Conservation (phyloP, 1,140 invertebrate species). For the Platyscapa corneri region DNA sequence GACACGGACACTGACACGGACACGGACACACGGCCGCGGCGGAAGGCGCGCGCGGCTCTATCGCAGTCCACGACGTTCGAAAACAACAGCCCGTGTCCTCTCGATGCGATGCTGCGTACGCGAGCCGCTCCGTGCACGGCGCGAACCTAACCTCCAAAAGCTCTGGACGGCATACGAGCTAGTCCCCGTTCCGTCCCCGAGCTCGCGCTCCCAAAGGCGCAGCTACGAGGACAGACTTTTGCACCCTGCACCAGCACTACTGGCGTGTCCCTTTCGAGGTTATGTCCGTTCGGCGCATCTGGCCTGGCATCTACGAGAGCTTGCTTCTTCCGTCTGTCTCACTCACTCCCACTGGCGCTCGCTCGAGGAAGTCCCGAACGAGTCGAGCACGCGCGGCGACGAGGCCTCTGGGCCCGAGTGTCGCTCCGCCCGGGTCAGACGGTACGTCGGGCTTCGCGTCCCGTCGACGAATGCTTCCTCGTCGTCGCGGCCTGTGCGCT, state of each 20-base stretch:
- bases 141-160: conserved; percentile 12
- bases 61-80: too few relatives aligned
- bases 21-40: neutral
- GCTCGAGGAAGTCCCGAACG: neutral
- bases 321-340: too few relatives aligned
- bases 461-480: conserved; percentile 15
- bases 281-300: neutral
- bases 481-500: neutral
- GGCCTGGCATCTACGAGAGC: too few relatives aligned
- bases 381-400: neutral
- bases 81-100: neutral
- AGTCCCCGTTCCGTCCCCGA: too few relatives aligned
- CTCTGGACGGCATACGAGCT: neutral
- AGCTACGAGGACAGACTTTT: neutral
- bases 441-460: conserved; percentile 14
- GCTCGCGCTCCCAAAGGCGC: neutral
- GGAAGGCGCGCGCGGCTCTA: too few relatives aligned
- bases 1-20: neutral
- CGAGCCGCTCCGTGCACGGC: neutral
- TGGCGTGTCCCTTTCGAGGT: neutral
- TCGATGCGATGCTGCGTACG: neutral
- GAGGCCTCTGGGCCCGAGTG: neutral
- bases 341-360: too few relatives aligned
- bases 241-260: too few relatives aligned
- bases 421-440: neutral